These are phyloP conservation scores for Trilocha varians DNA, from an alignment of 2,888 invertebrate species.

Conservation along the genomic window DNA sequence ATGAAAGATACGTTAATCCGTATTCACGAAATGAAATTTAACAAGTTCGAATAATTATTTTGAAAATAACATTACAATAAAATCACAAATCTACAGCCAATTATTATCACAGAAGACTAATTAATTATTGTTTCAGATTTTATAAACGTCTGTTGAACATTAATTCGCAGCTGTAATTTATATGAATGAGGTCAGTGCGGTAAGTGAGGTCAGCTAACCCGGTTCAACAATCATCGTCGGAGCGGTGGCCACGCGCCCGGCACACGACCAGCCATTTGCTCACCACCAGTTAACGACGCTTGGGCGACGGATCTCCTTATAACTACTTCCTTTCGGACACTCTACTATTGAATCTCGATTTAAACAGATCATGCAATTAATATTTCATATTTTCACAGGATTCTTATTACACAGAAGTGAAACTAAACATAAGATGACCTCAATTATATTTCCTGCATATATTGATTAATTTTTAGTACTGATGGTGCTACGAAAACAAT, in stretches of 20 bases:
- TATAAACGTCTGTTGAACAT: neutral
- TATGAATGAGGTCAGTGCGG: slow-evolving; percentile 67
- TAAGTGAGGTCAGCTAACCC: slow-evolving; percentile 49
- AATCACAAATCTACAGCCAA: too few relatives aligned
- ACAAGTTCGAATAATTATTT: too few relatives aligned
- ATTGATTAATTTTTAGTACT: too few relatives aligned
- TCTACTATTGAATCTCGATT: neutral
- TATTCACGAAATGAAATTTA: too few relatives aligned
- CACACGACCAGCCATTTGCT: slow-evolving; percentile 32
- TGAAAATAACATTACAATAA: too few relatives aligned
- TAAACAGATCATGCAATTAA: slow-evolving; percentile 10
- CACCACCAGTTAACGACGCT: neutral
- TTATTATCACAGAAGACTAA: too few relatives aligned
- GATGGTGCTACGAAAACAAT: too few relatives aligned
- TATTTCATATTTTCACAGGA: too few relatives aligned
- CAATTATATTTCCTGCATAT: too few relatives aligned
- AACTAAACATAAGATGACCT: too few relatives aligned
- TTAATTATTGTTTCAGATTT: slow-evolving; percentile 5
- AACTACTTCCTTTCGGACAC: slow-evolving; percentile 4
- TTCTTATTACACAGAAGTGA: too few relatives aligned
- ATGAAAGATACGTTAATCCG: too few relatives aligned
- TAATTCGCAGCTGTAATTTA: slow-evolving; percentile 14
- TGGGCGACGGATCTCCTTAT: slow-evolving; percentile 3
- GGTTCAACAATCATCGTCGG: slow-evolving; percentile 34
- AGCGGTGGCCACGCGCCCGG: slow-evolving; percentile 30